Evolutionary conservation across 2,113 vertebrate genomes (phyloP).

Genomic region (Calypte anna): DNA sequence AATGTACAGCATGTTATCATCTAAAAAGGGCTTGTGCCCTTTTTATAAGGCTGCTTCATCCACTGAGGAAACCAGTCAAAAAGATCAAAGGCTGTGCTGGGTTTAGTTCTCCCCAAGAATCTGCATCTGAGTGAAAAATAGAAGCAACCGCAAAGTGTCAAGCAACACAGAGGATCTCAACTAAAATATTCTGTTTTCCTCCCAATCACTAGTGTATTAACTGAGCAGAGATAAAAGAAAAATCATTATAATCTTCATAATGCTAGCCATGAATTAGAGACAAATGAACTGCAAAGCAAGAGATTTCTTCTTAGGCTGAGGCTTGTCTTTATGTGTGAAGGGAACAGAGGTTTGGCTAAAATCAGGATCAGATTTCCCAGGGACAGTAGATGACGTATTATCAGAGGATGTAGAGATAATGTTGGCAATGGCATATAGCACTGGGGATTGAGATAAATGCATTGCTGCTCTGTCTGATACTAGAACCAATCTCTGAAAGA

Average conservation of each 20-base stretch:
- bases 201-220: background rate
- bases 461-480: conserved; percentile 1
- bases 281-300: background rate
- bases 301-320: background rate
- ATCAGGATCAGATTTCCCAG: conserved; percentile 25
- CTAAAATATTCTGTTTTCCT: conserved; percentile 44
- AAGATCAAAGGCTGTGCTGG: conserved; percentile 34
- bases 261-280: conserved; percentile 31
- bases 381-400: background rate
- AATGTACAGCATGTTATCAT: conserved; percentile 34
- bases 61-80: conserved; percentile 36
- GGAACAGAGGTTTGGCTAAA: conserved; percentile 27
- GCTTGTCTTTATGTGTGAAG: conserved; percentile 26
- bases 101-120: conserved; percentile 50
- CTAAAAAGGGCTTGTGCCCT: conserved; percentile 11
- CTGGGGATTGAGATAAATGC: conserved; percentile 43
- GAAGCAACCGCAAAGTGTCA: conserved; percentile 17
- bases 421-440: background rate
- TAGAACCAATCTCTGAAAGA: conserved; percentile 9
- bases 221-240: conserved; percentile 34
- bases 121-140: conserved; percentile 44
- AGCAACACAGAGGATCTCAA: conserved; percentile 32
- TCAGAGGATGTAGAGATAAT: conserved; percentile 39
- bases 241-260: conserved; percentile 47
- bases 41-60: conserved; percentile 22